phyloP scores from a whole-genome alignment of 2,888 invertebrate species.

The Eurois occulta region DNA sequence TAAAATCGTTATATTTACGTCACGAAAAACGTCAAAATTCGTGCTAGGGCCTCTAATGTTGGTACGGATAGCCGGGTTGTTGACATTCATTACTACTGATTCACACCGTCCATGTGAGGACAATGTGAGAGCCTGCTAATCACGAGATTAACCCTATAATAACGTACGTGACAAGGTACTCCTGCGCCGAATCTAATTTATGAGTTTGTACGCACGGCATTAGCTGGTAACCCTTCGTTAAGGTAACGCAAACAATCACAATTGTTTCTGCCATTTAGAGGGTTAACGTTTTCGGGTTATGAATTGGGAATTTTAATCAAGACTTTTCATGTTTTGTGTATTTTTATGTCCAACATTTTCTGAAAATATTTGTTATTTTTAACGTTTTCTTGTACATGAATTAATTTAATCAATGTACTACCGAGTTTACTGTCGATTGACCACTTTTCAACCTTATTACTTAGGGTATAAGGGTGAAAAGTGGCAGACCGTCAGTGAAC shows the following conservation, averaged over 20 bases:
- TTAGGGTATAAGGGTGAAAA: no score
- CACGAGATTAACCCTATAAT: constrained; percentile 55
- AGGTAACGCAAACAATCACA: constrained; percentile 61
- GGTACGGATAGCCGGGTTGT: neutral
- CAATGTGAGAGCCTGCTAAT: constrained; percentile 39
- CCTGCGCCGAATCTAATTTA: constrained; percentile 59
- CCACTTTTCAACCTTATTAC: no score
- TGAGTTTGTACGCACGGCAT: constrained; percentile 41
- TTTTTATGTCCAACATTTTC: neutral
- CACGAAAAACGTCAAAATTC: neutral
- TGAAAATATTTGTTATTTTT: neutral
- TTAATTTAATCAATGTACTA: neutral
- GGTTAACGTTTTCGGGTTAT: constrained; percentile 54
- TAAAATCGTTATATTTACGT: no score
- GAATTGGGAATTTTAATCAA: constrained; percentile 62
- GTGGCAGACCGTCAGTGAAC: no score
- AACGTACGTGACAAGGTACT: constrained; percentile 54
- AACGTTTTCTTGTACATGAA: neutral
- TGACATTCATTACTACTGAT: constrained; percentile 17
- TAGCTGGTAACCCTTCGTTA: constrained; percentile 59
- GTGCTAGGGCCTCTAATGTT: neutral
- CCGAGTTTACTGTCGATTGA: no score
- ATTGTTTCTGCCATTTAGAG: constrained; percentile 50
- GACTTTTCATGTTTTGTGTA: constrained; percentile 17
- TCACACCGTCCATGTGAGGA: constrained; percentile 17